These are phyloP conservation scores for Chouioia cunea DNA, from an alignment of 2,888 invertebrate genomes.

Conservation along the genomic window DNA sequence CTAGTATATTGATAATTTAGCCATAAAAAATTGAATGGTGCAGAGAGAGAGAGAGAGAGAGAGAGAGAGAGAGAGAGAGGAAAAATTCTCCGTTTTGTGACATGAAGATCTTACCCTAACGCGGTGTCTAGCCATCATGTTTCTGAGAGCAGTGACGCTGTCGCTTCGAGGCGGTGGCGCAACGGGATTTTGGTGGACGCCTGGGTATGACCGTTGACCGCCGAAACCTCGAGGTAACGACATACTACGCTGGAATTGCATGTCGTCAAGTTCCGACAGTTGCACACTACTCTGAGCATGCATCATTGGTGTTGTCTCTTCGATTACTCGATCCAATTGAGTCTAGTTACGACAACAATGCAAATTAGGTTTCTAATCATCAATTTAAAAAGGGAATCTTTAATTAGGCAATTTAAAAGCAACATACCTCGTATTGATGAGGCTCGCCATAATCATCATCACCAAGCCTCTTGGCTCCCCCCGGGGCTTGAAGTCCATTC, in stretches of 20 bases:
- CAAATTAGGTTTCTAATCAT: background rate
- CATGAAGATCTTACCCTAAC: constrained; percentile 61
- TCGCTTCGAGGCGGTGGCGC: constrained; percentile 67
- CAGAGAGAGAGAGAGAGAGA: background rate
- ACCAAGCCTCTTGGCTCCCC: constrained; percentile 59
- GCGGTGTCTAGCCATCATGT: constrained; percentile 64
- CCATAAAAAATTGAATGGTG: constrained; percentile 16
- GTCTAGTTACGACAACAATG: constrained; percentile 48
- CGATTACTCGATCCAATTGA: constrained; percentile 60
- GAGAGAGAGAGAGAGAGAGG: background rate
- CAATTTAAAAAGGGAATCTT: background rate
- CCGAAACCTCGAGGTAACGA: constrained; percentile 68
- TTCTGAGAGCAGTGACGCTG: constrained; percentile 66
- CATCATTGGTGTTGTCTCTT: constrained; percentile 57
- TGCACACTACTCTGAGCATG: constrained; percentile 62
- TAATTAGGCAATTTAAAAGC: background rate
- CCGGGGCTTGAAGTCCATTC: constrained; percentile 59
- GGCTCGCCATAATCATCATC: constrained; percentile 59
- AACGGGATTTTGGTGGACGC: constrained; percentile 59
- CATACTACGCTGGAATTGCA: constrained; percentile 67
- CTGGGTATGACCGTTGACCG: constrained; percentile 58
- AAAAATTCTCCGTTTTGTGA: background rate
- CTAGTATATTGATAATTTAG: constrained; percentile 24
- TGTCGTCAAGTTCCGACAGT: constrained; percentile 59
- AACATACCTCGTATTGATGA: constrained; percentile 58